A percentile compares a stretch with the other conserved stretches of the same genome.
Evolutionary conservation across 2,113 vertebrate genomes (phyloP).

Genomic region (Riparia riparia): DNA sequence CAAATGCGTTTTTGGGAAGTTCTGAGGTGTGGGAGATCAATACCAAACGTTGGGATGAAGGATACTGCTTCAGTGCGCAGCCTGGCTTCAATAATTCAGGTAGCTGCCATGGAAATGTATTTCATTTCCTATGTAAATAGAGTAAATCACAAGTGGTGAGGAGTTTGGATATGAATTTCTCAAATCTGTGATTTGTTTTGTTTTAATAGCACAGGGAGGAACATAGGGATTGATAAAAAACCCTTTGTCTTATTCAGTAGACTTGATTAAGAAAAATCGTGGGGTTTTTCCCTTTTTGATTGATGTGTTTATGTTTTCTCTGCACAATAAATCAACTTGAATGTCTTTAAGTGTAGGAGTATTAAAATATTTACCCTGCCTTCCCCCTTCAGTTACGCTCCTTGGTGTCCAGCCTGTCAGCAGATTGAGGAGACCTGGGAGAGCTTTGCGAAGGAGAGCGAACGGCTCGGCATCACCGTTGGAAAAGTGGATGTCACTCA

Average conservation of each 20-base stretch:
- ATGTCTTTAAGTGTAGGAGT: neutral
- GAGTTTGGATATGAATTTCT: neutral
- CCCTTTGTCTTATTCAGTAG: neutral
- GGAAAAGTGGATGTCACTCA: slow-evolving; percentile 88
- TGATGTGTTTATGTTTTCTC: neutral
- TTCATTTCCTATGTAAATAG: neutral
- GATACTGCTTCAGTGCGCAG: neutral
- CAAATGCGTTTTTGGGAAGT: neutral
- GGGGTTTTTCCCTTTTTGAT: neutral
- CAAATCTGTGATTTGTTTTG: neutral
- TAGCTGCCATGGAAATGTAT: neutral
- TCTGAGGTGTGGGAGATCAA: neutral
- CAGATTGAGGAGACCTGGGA: slow-evolving; percentile 88
- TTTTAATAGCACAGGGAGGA: neutral
- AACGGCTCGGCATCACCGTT: slow-evolving; percentile 77
- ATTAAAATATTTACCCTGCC: neutral
- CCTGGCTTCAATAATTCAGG: neutral
- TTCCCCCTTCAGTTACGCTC: slow-evolving; percentile 81
- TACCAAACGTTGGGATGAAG: neutral
- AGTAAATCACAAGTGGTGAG: neutral
- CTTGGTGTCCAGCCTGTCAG: slow-evolving; percentile 89
- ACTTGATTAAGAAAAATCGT: neutral
- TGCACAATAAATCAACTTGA: neutral
- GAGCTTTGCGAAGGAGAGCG: slow-evolving; percentile 77
- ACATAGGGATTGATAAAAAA: neutral